Evolutionary conservation across 2,888 invertebrate genomes (phyloP).

Genomic region (Matsumyia berberina): DNA sequence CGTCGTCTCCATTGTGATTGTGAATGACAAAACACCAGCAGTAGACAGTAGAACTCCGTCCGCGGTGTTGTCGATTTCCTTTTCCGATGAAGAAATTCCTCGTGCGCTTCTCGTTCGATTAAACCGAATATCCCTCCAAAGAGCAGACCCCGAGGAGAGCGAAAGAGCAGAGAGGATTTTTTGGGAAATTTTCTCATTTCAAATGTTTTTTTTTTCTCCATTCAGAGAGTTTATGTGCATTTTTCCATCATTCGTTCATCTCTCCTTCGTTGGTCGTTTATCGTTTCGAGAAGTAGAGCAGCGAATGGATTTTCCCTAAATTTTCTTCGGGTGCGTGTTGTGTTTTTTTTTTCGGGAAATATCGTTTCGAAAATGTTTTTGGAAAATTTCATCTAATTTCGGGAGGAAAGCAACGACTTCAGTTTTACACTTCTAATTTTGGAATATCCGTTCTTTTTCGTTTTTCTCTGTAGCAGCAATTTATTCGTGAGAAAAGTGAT

Average conservation of each 20-base stretch:
- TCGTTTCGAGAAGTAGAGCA: conserved; percentile 62
- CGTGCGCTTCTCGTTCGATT: not conserved
- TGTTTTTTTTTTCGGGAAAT: conserved; percentile 43
- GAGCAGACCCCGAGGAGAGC: conserved; percentile 36
- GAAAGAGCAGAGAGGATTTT: not conserved
- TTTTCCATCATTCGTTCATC: conserved; percentile 37
- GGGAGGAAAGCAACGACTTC: not conserved
- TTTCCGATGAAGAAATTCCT: conserved; percentile 29
- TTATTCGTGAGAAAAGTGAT: conserved; percentile 27
- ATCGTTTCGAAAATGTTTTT: conserved; percentile 50
- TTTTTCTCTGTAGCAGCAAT: not conserved
- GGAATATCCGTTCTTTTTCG: conserved; percentile 26
- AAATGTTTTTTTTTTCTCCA: conserved; percentile 22
- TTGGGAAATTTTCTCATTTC: conserved; percentile 27
- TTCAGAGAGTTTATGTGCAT: conserved; percentile 47
- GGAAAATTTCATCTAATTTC: conserved; percentile 16
- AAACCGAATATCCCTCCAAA: conserved; percentile 61
- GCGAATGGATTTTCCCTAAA: conserved; percentile 62
- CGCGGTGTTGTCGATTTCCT: conserved; percentile 45
- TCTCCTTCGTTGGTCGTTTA: conserved; percentile 50
- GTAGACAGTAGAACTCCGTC: conserved; percentile 18
- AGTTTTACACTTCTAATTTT: conserved; percentile 38
- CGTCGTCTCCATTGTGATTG: conserved; percentile 21
- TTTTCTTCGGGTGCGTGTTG: conserved; percentile 62
- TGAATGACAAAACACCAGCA: conserved; percentile 40